Evolutionary conservation across 2,113 vertebrate genomes (phyloP).

Genomic region (Grammomys surdaster): DNA sequence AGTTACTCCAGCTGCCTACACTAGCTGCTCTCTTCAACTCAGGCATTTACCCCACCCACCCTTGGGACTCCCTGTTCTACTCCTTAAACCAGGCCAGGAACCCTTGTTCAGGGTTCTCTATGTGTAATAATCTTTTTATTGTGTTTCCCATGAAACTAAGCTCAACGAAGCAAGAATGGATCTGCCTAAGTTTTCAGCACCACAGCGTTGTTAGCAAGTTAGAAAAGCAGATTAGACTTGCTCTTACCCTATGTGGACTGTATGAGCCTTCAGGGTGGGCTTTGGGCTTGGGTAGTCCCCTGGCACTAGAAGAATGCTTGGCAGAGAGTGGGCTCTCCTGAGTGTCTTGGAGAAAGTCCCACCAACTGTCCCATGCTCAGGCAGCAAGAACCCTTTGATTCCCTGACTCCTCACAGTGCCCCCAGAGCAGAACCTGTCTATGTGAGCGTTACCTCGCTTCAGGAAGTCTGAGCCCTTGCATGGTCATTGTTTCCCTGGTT

Average conservation of each 20-base stretch:
- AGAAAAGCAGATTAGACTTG: background rate
- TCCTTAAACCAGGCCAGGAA: background rate
- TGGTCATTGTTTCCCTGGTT: background rate
- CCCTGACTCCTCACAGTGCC: background rate
- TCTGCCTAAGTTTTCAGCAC: background rate
- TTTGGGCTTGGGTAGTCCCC: background rate
- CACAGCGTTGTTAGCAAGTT: background rate
- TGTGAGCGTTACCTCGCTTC: background rate
- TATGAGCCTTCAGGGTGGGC: background rate
- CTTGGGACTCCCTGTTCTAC: background rate
- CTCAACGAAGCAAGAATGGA: background rate
- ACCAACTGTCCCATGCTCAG: background rate
- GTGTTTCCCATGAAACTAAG: background rate
- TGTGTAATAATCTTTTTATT: background rate
- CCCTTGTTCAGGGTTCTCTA: background rate
- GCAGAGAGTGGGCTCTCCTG: background rate
- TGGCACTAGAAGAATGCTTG: background rate
- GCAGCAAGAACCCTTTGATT: background rate
- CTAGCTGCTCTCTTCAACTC: background rate
- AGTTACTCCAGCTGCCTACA: conserved; percentile 1
- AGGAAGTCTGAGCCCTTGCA: background rate
- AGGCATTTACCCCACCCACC: background rate
- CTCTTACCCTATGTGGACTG: background rate
- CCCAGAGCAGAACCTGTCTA: background rate
- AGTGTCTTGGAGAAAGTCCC: background rate